phyloP scores from a whole-genome alignment of 2,888 invertebrate species.

The Abrostola tripartita region DNA sequence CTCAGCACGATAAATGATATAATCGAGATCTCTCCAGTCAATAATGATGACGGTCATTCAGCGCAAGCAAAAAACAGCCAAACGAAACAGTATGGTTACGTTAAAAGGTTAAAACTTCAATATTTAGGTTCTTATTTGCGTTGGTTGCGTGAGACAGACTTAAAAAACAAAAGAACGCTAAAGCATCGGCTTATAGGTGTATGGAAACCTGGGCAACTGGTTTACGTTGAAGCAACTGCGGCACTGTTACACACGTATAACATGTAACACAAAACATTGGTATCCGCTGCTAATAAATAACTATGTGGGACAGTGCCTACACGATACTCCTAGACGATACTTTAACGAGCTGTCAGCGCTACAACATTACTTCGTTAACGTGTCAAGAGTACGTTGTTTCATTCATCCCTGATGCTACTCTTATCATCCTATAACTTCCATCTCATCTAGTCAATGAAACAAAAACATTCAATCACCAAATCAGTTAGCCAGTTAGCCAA shows the following conservation, averaged over 20 bases:
- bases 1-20: too few relatives aligned
- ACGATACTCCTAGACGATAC: neutral
- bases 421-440: neutral
- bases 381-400: neutral
- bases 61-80: too few relatives aligned
- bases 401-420: neutral
- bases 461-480: too few relatives aligned
- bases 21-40: too few relatives aligned
- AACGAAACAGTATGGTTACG: too few relatives aligned
- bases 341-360: neutral
- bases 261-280: neutral
- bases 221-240: conserved; percentile 2
- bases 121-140: too few relatives aligned
- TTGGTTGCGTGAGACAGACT: too few relatives aligned
- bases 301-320: neutral
- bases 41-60: too few relatives aligned
- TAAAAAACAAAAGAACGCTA: neutral
- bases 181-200: neutral
- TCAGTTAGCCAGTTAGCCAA: too few relatives aligned
- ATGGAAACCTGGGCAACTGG: conserved; percentile 1
- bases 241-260: conserved; percentile 2
- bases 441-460: too few relatives aligned
- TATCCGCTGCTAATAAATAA: neutral
- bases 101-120: too few relatives aligned
- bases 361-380: neutral